Evolutionary conservation across 2,797 vertebrate species (phyloP).

Genomic region (Danio choprae): DNA sequence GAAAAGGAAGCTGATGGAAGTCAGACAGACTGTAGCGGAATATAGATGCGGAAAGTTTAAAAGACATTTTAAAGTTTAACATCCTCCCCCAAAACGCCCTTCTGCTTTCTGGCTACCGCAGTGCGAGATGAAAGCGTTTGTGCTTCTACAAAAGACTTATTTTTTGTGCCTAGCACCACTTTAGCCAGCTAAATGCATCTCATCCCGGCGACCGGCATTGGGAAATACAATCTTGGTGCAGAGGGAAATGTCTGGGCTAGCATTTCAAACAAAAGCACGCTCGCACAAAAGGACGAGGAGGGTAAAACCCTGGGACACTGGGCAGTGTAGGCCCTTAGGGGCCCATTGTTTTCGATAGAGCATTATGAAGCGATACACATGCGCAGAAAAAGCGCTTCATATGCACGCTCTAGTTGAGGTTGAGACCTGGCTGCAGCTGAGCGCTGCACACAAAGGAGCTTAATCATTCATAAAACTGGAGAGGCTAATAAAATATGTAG

Average conservation of each 20-base stretch:
- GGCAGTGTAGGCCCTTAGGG: conserved; percentile 4
- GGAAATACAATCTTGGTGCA: conserved; percentile 51
- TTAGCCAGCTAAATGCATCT: conserved; percentile 56
- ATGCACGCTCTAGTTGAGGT: conserved; percentile 31
- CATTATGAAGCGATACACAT: conserved; percentile 29
- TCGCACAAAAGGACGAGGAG: conserved; percentile 14
- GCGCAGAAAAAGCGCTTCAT: conserved; percentile 24
- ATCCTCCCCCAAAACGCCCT: conserved; percentile 52
- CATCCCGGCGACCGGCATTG: conserved; percentile 27
- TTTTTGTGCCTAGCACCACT: conserved; percentile 53
- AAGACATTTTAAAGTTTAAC: conserved; percentile 60
- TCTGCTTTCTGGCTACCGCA: conserved; percentile 54
- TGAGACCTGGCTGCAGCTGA: conserved; percentile 36
- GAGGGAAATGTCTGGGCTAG: conserved; percentile 41
- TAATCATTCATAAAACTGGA: conserved; percentile 75
- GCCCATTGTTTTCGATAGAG: conserved; percentile 19
- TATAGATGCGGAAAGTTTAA: conserved; percentile 43
- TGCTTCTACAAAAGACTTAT: conserved; percentile 47
- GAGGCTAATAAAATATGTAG: conserved; percentile 76
- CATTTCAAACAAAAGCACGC: conserved; percentile 52
- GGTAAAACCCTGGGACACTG: conserved; percentile 32
- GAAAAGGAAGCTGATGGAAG: conserved; percentile 43
- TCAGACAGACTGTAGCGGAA: conserved; percentile 42
- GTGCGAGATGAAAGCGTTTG: conserved; percentile 55
- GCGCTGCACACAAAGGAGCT: conserved; percentile 55